phyloP scores from a whole-genome alignment of 2,888 invertebrate genomes.

The Eulithis testata region DNA sequence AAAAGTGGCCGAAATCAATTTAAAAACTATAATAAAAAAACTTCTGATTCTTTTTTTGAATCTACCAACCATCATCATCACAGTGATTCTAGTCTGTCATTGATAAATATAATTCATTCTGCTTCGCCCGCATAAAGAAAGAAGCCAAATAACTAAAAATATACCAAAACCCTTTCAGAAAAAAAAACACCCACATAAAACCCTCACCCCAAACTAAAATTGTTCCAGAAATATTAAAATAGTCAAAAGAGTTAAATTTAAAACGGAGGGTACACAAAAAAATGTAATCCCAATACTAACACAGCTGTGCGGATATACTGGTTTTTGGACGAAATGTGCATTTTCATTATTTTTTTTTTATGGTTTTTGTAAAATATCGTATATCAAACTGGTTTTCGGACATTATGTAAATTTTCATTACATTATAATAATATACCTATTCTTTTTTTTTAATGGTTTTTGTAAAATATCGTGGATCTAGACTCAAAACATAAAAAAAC shows the following conservation, averaged over 20 bases:
- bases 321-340: conserved; percentile 40
- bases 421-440: no score
- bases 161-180: conserved; percentile 60
- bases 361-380: background rate
- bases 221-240: conserved; percentile 82
- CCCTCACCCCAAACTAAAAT: conserved; percentile 76
- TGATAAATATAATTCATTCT: conserved; percentile 58
- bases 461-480: background rate
- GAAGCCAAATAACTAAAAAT: conserved; percentile 58
- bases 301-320: conserved; percentile 74
- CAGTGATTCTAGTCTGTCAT: conserved; percentile 34
- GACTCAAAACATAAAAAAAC: no score
- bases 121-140: conserved; percentile 67
- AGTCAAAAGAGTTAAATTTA: conserved; percentile 84
- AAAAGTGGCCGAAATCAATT: no score
- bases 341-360: conserved; percentile 24
- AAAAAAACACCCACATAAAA: conserved; percentile 64
- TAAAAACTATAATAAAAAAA: no score
- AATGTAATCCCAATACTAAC: conserved; percentile 78
- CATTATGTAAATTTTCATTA: no score
- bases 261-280: conserved; percentile 72
- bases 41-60: no score
- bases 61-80: background rate
- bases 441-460: conserved; percentile 17
- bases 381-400: no score